phyloP scores from a whole-genome alignment of 2,797 vertebrate genomes.

The Tragelaphus eurycerus region DNA sequence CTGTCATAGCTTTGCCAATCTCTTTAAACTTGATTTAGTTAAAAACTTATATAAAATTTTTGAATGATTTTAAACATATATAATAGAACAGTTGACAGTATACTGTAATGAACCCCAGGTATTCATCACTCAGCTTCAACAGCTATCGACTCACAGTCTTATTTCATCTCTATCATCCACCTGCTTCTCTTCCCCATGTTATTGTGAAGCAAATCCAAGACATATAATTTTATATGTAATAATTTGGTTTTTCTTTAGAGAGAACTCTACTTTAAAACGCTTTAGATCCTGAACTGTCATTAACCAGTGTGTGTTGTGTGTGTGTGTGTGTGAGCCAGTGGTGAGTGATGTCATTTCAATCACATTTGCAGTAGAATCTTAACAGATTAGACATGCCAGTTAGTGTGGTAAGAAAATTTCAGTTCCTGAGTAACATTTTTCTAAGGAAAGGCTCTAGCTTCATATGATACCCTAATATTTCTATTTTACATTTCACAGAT shows the following conservation, averaged over 20 bases:
- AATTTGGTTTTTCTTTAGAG: slow-evolving; percentile 38
- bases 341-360: neutral
- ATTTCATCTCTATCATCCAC: neutral
- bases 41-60: neutral
- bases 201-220: slow-evolving; percentile 29
- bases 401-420: slow-evolving; percentile 33
- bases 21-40: slow-evolving; percentile 26
- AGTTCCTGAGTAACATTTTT: slow-evolving; percentile 24
- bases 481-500: neutral
- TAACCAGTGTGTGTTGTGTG: neutral
- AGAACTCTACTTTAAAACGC: neutral
- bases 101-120: neutral
- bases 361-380: neutral
- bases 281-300: slow-evolving; percentile 6
- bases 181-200: neutral
- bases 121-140: neutral
- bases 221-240: slow-evolving; percentile 14
- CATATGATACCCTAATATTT: neutral
- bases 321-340: neutral
- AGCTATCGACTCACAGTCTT: neutral
- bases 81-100: neutral
- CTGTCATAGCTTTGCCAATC: neutral
- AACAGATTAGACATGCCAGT: neutral
- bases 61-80: neutral
- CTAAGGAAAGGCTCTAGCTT: slow-evolving; percentile 12